Base-by-base conservation (phyloP, 2,797 vertebrate species). In the Pteronotus mesoamericanus region DNA sequence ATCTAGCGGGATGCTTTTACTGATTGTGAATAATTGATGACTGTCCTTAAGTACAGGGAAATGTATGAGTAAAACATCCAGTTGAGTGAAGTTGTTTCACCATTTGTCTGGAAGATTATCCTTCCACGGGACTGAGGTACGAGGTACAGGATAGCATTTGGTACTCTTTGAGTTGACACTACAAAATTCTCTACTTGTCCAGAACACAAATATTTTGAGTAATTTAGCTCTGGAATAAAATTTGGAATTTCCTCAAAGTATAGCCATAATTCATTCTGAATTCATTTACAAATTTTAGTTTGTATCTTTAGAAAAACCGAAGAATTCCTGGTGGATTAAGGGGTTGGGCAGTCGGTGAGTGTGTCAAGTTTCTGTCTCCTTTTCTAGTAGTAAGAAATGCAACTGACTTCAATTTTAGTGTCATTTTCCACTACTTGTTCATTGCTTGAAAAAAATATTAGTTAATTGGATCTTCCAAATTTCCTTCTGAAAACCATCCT, bases 401-500 rank as follows among this genome's bases (percentile, higher is more conserved):
- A 87, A 37, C n/a, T 11, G 34, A 85, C 69, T 93, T 80, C 79
- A 86, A 69, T 64, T 75, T 95, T 39, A 77, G 22, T 64, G 42
- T 91, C 2, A 78, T 91, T 95, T 94, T 61, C 51, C 32, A 74
- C n/a, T 68, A 48, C 21, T 61, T 37, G 9, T 77, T 77, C n/a
- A 9, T 55, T 72, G 46, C 29, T 85, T 94, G 97, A 29, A 82
- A 78, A 84, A 87, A 93, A 39, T 34, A 66, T 48, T 80, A 79
- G 78, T 89, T 6, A 93, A 87, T 86, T 95, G 83, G 2, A 80
- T 97, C 21, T 29, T 26, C 71, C 93, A 77, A 18, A 32, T 90
- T 95, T 96, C 55, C 72, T 90, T 77, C 74, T 86, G 90, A 90
- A 95, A 92, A 93, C 48, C 32, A 39, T 94, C 53, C 16, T 88